phyloP scores from a whole-genome alignment of 2,797 vertebrate species.

The Eulemur albifrons region DNA sequence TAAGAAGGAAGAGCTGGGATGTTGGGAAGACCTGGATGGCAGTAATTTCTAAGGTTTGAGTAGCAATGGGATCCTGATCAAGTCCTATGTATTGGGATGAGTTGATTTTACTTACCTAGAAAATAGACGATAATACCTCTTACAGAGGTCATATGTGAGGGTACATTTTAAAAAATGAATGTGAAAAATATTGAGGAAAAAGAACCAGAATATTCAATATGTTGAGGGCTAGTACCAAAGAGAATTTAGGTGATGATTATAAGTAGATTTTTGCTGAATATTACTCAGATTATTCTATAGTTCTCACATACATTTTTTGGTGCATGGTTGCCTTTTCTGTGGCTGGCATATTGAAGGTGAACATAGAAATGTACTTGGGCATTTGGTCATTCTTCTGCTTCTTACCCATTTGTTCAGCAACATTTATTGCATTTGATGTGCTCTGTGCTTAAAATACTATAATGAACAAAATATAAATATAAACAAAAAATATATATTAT shows the following conservation, averaged over 20 bases:
- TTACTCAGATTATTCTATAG: background rate
- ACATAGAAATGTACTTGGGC: background rate
- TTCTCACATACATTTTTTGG: background rate
- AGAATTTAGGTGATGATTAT: background rate
- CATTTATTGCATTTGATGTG: background rate
- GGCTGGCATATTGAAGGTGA: background rate
- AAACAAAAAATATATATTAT: background rate
- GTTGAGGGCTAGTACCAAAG: background rate
- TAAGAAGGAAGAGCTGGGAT: background rate
- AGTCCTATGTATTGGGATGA: background rate
- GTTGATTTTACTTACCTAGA: background rate
- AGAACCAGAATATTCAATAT: background rate
- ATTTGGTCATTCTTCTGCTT: background rate
- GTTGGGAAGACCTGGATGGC: background rate
- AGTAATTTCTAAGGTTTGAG: background rate
- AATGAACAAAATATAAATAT: background rate
- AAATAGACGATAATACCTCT: background rate
- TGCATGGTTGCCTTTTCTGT: background rate
- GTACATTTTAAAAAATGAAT: background rate
- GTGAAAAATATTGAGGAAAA: background rate
- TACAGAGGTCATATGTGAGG: background rate
- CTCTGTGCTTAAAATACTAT: background rate
- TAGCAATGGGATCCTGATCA: background rate
- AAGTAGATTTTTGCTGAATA: background rate
- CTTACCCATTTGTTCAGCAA: background rate